Conservation (phyloP, 2,888 invertebrate genomes). For the Norana najaformis region DNA sequence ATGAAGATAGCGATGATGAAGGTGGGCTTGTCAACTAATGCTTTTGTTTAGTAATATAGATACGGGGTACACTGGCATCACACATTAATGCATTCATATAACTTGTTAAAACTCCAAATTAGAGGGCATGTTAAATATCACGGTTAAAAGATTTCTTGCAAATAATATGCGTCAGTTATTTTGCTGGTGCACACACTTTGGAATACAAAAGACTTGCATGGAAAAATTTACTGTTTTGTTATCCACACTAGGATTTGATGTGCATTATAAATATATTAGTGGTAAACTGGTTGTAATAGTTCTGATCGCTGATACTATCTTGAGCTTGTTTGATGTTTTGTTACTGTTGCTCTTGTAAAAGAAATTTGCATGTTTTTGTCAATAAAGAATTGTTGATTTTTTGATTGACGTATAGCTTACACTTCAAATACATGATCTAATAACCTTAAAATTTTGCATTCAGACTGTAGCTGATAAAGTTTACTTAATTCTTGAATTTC, state of each 20-base stretch:
- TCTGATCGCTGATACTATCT: background rate
- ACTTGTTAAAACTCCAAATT: background rate
- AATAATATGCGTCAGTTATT: background rate
- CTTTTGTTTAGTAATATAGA: background rate
- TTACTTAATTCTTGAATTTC: background rate
- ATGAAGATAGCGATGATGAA: constrained; percentile 56
- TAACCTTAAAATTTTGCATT: background rate
- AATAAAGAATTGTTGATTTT: too few relatives aligned
- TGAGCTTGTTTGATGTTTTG: background rate
- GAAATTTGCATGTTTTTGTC: too few relatives aligned
- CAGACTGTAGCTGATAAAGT: background rate
- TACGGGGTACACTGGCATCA: background rate
- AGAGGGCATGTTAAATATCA: background rate
- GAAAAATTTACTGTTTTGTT: too few relatives aligned
- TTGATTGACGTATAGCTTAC: too few relatives aligned
- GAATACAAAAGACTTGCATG: too few relatives aligned
- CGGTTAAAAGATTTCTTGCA: background rate
- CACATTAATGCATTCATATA: background rate
- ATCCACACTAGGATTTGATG: background rate
- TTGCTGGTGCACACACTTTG: background rate
- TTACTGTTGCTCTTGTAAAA: too few relatives aligned
- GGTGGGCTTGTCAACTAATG: constrained; percentile 44
- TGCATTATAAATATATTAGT: background rate
- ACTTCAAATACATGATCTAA: background rate
- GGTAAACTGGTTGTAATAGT: too few relatives aligned